Evolutionary conservation across 2,113 vertebrate genomes (phyloP), one percentile per base, ranked within the genome.

Genomic region (Campylomormyrus numenius): DNA sequence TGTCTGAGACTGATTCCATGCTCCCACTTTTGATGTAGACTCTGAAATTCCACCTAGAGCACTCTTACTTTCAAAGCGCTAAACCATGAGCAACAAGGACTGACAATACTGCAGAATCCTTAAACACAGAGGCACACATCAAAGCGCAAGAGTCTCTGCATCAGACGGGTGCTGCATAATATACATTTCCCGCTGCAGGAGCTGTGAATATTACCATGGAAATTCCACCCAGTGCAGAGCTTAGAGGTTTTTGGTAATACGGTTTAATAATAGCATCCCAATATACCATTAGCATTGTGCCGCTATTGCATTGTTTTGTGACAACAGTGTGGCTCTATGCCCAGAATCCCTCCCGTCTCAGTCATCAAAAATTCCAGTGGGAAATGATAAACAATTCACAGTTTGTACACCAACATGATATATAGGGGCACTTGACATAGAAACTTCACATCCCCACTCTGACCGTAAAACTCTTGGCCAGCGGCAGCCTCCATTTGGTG

Each of bases 371-470:
- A 48, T n/a, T n/a, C 83, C 42, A 85, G 45, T 45, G 21, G 39
- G 83, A 85, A 85, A 85, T 85, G 83, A 46, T 48, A 85, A 85
- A 85, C 83, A 85, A 15, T 85, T 85, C 83, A 42, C 77, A 85
- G 45, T 80, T 80, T 80, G 74, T 39, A 42, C 74, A 42, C 74
- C 74, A 80, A 80, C 31, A 80, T 80, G 17, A 80, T 80, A 27
- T 31, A 87, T 17, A 31, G 21, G 27, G 46, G 85, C 48, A 56
- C 87, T 58, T 35, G 87, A 56, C 49, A n/a, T 42, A 58, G 27
- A 88, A 58, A 56, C 31, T 19, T 53, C 87, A 53, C 49, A 31
- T 42, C 31, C 27, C 19, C 6, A 88, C 19, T 53, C 19, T 24
- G 35, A 88, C 15, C 35, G 8, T 56, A 56, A 58, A 56, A 9